Evolutionary conservation across 2,888 invertebrate species (phyloP).

Genomic region (Venusia cambrica): DNA sequence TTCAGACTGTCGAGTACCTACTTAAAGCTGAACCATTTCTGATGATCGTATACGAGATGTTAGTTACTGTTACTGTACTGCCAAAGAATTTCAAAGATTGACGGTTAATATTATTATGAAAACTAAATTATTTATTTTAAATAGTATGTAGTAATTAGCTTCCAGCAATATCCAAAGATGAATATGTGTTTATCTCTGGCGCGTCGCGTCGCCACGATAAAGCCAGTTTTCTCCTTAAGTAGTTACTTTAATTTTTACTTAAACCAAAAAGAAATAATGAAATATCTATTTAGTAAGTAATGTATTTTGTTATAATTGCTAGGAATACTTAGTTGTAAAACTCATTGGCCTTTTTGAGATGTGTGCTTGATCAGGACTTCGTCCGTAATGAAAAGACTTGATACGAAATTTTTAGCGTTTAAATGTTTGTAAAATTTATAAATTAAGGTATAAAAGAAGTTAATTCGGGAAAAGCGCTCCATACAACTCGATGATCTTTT

Average conservation of each 20-base stretch:
- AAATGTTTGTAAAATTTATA: slow-evolving; percentile 38
- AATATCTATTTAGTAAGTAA: slow-evolving; percentile 36
- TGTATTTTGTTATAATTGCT: slow-evolving; percentile 37
- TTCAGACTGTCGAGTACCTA: too few species aligned
- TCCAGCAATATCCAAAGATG: slow-evolving; percentile 25
- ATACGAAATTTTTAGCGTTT: slow-evolving; percentile 62
- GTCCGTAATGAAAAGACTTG: slow-evolving; percentile 75
- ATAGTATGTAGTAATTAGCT: slow-evolving; percentile 15
- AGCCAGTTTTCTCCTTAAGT: slow-evolving; percentile 20
- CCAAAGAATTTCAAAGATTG: slow-evolving; percentile 38
- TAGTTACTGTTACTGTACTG: slow-evolving; percentile 30
- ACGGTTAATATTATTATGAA: slow-evolving; percentile 16
- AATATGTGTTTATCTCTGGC: slow-evolving; percentile 7
- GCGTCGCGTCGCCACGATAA: slow-evolving; percentile 21
- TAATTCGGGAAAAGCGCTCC: too few species aligned
- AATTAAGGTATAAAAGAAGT: slow-evolving; percentile 30
- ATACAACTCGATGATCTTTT: too few species aligned
- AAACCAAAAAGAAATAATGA: slow-evolving; percentile 37
- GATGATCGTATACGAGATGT: slow-evolving; percentile 35
- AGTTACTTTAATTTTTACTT: slow-evolving; percentile 15
- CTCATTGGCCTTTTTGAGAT: slow-evolving; percentile 67
- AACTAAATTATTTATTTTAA: slow-evolving; percentile 9
- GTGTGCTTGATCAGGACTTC: slow-evolving; percentile 71
- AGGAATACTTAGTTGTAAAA: slow-evolving; percentile 36
- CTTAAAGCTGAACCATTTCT: slow-evolving; percentile 17